Evolutionary conservation across 2,113 vertebrate species (phyloP), one percentile per base, ranked within the genome.

Genomic region (Chaenocephalus aceratus): DNA sequence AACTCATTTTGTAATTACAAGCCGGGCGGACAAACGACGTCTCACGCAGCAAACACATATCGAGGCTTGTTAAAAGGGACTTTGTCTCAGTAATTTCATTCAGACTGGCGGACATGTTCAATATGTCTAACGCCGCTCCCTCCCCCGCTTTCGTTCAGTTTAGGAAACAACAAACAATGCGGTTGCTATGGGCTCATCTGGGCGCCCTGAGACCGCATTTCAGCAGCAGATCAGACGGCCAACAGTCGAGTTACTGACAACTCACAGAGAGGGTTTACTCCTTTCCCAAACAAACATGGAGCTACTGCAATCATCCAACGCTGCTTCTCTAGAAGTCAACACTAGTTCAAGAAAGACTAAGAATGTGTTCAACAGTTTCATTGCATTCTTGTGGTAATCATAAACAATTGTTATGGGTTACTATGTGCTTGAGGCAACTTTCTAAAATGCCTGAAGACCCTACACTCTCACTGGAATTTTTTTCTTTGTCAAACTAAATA

Each of bases 161-260:
- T 85, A 86, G 85, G 80, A 77, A 80, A 90, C 84, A 91, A 91
- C 86, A 93, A 93, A 94, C 92, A 94, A 89, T 90, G 82, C 7
- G 48, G 90, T 93, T 92, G 88, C 91, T 89, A 93, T 78, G 93
- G 92, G 67, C 75, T 87, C 82, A 76, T 80, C 72, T 62, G 69
- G 84, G 30, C 52, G 34, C 68, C 80, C 64, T 18, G 70, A 63
- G 73, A 65, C 83, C 12, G 53, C 65, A 69, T 64, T 80, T 80
- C 77, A 82, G 82, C 70, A 52, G 62, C 78, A 72, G 67, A 54
- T 70, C 23, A 79, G 54, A 72, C 75, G 34, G 64, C 72, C 45
- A 48, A 60, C 30, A 58, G 82, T 62, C 59, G 41, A 73, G 81
- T 63, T 71, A 62, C 76, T 84, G 74, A 77, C 75, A 66, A 74